Evolutionary conservation across 2,113 vertebrate genomes (phyloP), one percentile per base, ranked within the genome.

Genomic region (Pholis gunnellus): DNA sequence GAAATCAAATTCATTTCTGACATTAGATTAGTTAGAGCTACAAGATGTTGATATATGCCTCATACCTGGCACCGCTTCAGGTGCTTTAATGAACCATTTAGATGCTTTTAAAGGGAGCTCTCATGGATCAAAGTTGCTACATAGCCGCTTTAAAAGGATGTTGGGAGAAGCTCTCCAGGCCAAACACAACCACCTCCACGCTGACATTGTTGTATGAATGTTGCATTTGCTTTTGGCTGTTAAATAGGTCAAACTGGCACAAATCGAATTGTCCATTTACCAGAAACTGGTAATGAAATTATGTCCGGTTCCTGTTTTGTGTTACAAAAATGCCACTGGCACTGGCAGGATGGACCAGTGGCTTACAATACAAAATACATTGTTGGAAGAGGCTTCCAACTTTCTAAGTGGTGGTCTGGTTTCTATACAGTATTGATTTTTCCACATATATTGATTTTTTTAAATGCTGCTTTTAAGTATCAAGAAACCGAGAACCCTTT

Each of bases 191-290:
- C 20, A 40, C 17, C 11, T 13, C 9, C 46, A 52, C 50, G 3
- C 6, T 61, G 34, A 57, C 8, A 11, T 61, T 48, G 22, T 52
- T 64, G 5, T 14, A 10, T 67, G 50, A 15, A 50, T 46, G 73
- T 46, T 25, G 10, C 2, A 52, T 79, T 75, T 79, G 79, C 77
- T 84, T 56, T 44, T 14, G 56, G 78, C 77, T 44, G 13, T 54
- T 84, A 52, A 86, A 66, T 29, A 72, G 14, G 20, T 86, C 87
- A 86, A 71, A 86, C 29, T 52, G 76, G 29, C 71, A 54, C 0
- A 65, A 88, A 88, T 54, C 63, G 40, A 87, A 85, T 87, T 82
- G 46, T 86, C 46, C 29, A 31, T 88, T 85, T 85, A 79, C 76
- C 82, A 87, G 84, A 84, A 81, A 73, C 75, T 63, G 71, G 42